A percentile compares a stretch with the other conserved stretches of the same genome.
These are phyloP conservation scores for Cepphus grylle DNA, from an alignment of 2,113 vertebrate species.

Conservation along the genomic window DNA sequence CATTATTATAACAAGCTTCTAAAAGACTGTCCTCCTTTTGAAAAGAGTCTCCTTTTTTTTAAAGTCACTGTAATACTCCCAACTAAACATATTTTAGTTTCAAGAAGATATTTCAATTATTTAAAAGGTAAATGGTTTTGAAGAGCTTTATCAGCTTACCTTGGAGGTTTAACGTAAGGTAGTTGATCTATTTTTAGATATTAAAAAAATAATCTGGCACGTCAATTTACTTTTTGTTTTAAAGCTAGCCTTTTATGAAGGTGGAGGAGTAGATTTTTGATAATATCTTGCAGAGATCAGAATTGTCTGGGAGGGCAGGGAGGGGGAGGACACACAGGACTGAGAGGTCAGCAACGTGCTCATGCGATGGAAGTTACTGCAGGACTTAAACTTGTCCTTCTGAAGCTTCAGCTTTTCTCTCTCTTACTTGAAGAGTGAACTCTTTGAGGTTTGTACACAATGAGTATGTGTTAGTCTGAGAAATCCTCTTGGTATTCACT, in stretches of 20 bases:
- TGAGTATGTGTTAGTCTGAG: neutral
- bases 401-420: neutral
- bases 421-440: neutral
- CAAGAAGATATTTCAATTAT: neutral
- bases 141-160: neutral
- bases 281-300: neutral
- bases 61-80: neutral
- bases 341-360: neutral
- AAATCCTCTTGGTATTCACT: neutral
- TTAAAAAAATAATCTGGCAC: neutral
- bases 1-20: neutral
- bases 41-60: neutral
- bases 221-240: neutral
- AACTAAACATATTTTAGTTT: neutral
- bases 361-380: neutral
- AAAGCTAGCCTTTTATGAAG: neutral
- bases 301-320: neutral
- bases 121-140: neutral
- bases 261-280: neutral
- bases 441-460: neutral
- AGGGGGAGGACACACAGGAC: neutral
- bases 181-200: neutral
- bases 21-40: neutral
- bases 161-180: neutral
- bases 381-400: neutral